phyloP scores from a whole-genome alignment of 2,797 vertebrate genomes.

The Malurus splendens region DNA sequence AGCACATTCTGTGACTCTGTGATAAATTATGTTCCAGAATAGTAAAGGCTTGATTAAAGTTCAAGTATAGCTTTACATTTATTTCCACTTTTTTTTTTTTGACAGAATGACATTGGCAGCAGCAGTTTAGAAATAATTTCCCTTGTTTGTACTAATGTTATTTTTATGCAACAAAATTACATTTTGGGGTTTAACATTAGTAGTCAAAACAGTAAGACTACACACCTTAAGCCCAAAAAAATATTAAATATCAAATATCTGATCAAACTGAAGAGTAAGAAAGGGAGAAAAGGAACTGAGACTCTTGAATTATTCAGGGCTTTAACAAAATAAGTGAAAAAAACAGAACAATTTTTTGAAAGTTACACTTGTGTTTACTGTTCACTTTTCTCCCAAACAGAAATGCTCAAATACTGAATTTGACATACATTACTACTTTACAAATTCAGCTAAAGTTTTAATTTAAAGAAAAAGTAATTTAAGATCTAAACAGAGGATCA shows the following conservation, averaged over 20 bases:
- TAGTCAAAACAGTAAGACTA: background rate
- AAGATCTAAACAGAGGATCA: background rate
- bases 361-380: background rate
- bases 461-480: background rate
- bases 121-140: background rate
- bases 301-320: background rate
- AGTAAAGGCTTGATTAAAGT: background rate
- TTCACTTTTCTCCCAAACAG: background rate
- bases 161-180: background rate
- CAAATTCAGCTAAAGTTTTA: background rate
- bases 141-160: background rate
- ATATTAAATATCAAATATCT: background rate
- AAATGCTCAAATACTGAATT: background rate
- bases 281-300: background rate
- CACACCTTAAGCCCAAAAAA: background rate
- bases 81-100: background rate
- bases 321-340: background rate
- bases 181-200: background rate
- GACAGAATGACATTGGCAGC: background rate
- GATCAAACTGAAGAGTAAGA: background rate
- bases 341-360: fast-evolving
- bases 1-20: background rate
- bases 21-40: background rate
- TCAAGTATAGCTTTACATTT: background rate
- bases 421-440: background rate